These are phyloP conservation scores for Peromyscus leucopus DNA, from an alignment of 2,113 vertebrate genomes.

Conservation along the genomic window DNA sequence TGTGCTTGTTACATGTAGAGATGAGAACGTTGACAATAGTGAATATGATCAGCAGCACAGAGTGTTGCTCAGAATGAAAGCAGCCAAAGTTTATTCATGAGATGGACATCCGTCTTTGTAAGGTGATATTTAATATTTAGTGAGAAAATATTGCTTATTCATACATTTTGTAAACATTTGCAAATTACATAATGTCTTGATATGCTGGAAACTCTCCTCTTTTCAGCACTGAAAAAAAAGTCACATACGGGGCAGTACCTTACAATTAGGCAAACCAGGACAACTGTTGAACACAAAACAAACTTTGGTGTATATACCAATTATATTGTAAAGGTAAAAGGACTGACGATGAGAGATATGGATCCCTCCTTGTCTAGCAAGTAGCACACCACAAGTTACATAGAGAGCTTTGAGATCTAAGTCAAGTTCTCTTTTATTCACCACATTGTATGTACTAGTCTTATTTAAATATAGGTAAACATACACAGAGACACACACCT, in stretches of 20 bases:
- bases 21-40: rapidly evolving
- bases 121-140: neutral
- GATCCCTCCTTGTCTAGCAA: neutral
- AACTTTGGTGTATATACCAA: neutral
- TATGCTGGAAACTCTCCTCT: neutral
- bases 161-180: too few relatives aligned
- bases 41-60: rapidly evolving
- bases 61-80: rapidly evolving
- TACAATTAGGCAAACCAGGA: neutral
- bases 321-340: neutral
- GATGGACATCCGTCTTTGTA: rapidly evolving
- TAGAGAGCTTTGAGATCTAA: neutral
- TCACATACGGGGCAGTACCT: neutral
- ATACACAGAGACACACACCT: neutral
- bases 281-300: neutral
- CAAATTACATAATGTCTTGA: neutral
- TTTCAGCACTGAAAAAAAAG: neutral
- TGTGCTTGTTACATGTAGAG: neutral
- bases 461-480: neutral
- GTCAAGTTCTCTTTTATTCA: neutral
- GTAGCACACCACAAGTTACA: neutral
- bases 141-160: neutral
- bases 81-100: neutral
- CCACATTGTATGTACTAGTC: neutral
- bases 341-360: neutral